phyloP scores from a whole-genome alignment of 2,113 vertebrate genomes.

The human region GRCh38 chr18:59547501-59548000 shows the following conservation, averaged over 20 bases:
- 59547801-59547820: accelerated
- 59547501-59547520: background rate
- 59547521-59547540: background rate
- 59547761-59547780: too few relatives aligned
- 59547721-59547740: background rate
- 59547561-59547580: background rate
- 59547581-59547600: background rate
- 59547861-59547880: background rate
- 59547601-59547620: background rate
- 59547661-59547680: background rate
- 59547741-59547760: background rate
- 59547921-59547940: background rate
- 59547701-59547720: background rate
- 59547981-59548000: background rate
- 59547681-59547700: background rate
- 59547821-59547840: too few relatives aligned
- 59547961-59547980: background rate
- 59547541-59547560: background rate
- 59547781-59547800: background rate
- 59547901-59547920: accelerated
- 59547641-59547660: background rate
- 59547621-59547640: background rate
- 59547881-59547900: background rate
- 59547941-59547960: background rate
- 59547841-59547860: accelerated